Evolutionary conservation across 2,797 vertebrate genomes (phyloP), one percentile per base, ranked within the genome.

Genomic region (Rhodeus uyekii): DNA sequence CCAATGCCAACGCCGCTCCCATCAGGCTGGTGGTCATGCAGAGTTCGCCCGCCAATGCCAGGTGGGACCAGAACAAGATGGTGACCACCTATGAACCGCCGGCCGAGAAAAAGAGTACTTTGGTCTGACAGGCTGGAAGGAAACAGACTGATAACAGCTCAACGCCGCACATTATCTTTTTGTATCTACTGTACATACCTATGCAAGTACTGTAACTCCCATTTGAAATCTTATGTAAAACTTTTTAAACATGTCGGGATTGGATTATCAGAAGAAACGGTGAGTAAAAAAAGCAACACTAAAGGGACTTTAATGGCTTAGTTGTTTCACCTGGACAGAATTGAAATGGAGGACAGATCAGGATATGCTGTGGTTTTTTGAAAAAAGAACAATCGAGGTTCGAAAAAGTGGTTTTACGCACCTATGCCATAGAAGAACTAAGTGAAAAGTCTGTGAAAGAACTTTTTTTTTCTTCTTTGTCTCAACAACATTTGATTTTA

Each of bases 11-110:
- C 58, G 95, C 96, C 92, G 90, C 96, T 10, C 96, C 97, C 2
- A 94, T 98, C 46, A 94, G 90, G 76, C 90, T 97, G 88, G 94
- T 97, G 87, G 96, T 97, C 90, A 97, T 97, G 95, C 96, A 96
- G 86, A 95, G 94, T 63, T 92, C 95, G 82, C 83, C 94, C 0
- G 89, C 94, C 0, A 89, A 92, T 0, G 84, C 92, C 0, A 89
- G 90, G 32, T 94, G 92, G 93, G 93, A 94, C 78, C 83, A 91
- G 0, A 85, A 91, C 82, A 93, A 91, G 87, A 92, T 90, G 90
- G 88, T 92, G 86, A 88, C 92, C 14, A 92, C 88, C 73, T 94
- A 91, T 22, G 92, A 94, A 76, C 89, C 90, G 0, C 80, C 89
- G 1, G 89, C 88, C 0, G 92, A 95, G 92, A 95, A 94, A 88